phyloP scores from a whole-genome alignment of 2,888 invertebrate species.

The Cosmia trapezina region DNA sequence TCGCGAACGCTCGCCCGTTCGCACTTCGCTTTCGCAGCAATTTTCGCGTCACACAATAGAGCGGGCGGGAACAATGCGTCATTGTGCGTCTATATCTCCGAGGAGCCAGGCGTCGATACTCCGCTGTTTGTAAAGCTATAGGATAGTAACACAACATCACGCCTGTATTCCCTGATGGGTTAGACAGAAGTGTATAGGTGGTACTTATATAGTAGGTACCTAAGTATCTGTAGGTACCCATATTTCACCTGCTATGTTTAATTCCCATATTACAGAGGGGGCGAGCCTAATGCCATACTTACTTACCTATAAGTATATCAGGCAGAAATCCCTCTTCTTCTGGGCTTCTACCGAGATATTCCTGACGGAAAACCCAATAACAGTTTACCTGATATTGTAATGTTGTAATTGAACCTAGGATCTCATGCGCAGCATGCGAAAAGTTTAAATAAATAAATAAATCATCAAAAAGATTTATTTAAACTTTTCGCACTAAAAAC shows the following conservation, averaged over 20 bases:
- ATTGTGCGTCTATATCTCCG: conserved; percentile 74
- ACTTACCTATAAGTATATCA: too few species aligned
- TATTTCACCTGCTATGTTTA: too few species aligned
- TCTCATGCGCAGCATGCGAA: background rate
- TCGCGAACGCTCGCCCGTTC: conserved; percentile 34
- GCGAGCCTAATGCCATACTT: background rate
- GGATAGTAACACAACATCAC: background rate
- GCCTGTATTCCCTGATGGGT: background rate
- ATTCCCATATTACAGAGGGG: background rate
- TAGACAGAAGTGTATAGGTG: too few species aligned
- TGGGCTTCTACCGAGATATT: background rate
- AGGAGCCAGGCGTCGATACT: conserved; percentile 66
- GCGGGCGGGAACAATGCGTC: conserved; percentile 66
- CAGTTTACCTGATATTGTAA: background rate
- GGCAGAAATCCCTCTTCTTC: background rate
- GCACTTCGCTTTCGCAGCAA: conserved; percentile 32
- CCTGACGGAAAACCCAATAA: background rate
- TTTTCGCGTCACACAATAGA: conserved; percentile 68
- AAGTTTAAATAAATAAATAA: too few species aligned
- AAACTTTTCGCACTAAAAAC: too few species aligned
- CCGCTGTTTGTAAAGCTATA: conserved; percentile 28
- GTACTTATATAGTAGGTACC: too few species aligned
- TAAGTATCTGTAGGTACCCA: too few species aligned
- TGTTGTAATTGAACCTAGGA: background rate
- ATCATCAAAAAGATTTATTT: too few species aligned